These are phyloP conservation scores for Candidula unifasciata DNA, from an alignment of 2,888 invertebrate species.

Conservation along the genomic window DNA sequence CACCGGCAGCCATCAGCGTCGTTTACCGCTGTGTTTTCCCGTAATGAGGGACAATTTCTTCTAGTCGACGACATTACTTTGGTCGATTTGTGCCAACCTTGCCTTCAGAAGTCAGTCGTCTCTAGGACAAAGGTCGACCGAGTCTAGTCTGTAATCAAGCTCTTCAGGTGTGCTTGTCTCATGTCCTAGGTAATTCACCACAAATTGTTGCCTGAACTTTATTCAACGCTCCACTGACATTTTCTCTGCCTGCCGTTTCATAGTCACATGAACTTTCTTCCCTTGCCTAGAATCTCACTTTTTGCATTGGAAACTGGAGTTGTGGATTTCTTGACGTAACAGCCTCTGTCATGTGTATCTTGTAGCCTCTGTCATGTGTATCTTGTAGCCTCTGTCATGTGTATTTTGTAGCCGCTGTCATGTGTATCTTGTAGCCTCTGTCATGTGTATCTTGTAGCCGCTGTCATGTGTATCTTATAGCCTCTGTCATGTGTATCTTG, in stretches of 20 bases:
- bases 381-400: too few relatives aligned
- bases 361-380: too few relatives aligned
- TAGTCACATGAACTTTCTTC: neutral
- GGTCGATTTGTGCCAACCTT: neutral
- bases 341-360: too few relatives aligned
- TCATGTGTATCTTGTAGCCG: too few relatives aligned
- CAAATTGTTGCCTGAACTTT: slow-evolving; percentile 7
- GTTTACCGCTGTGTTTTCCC: slow-evolving; percentile 4
- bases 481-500: too few relatives aligned
- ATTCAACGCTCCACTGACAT: neutral
- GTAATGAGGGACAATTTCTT: slow-evolving; percentile 29
- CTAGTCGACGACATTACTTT: slow-evolving; percentile 13
- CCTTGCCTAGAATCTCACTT: too few relatives aligned
- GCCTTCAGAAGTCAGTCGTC: slow-evolving; percentile 1
- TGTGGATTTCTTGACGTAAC: too few relatives aligned
- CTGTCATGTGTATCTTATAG: too few relatives aligned
- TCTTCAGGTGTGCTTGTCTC: neutral
- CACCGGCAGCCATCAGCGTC: neutral
- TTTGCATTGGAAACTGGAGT: too few relatives aligned
- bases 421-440: too few relatives aligned
- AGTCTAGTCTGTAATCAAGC: slow-evolving; percentile 13
- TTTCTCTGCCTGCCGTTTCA: neutral
- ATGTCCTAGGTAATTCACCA: neutral
- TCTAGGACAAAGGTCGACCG: neutral
- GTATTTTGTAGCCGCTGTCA: too few relatives aligned